These are phyloP conservation scores for Eunapius fragilis DNA, from an alignment of 37 sponge, comb jelly and placozoan species.

Conservation along the genomic window DNA sequence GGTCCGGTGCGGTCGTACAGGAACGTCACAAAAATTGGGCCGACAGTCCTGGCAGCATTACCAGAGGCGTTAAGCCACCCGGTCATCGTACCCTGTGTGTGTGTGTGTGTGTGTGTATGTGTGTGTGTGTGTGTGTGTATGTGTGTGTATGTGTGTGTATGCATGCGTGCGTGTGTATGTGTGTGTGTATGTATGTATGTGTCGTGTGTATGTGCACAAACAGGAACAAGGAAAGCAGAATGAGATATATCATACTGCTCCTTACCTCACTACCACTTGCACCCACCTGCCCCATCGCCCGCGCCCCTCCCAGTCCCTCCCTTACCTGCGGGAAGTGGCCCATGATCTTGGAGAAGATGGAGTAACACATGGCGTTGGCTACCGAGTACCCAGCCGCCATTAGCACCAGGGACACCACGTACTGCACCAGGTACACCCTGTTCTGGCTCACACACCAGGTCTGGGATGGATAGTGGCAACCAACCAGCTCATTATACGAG, in stretches of 20 bases:
- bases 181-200: neutral
- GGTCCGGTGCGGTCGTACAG: conserved; percentile 73
- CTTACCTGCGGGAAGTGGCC: conserved; percentile 80
- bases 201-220: too few species aligned
- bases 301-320: neutral
- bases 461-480: conserved; percentile 56
- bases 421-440: conserved; percentile 68
- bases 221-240: too few species aligned
- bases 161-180: too few species aligned
- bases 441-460: conserved; percentile 73
- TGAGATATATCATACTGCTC: too few species aligned
- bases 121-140: too few species aligned
- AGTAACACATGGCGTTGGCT: conserved; percentile 55
- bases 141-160: neutral
- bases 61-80: conserved; percentile 80
- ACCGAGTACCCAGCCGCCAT: conserved; percentile 79
- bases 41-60: conserved; percentile 71
- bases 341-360: conserved; percentile 85
- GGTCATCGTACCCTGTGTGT: conserved; percentile 97
- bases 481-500: conserved; percentile 2
- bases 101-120: too few species aligned
- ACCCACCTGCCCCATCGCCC: neutral
- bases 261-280: too few species aligned
- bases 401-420: conserved; percentile 42
- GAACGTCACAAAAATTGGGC: conserved; percentile 73